Conservation (phyloP, 2,888 invertebrate genomes). For the Hemithea aestivaria region DNA sequence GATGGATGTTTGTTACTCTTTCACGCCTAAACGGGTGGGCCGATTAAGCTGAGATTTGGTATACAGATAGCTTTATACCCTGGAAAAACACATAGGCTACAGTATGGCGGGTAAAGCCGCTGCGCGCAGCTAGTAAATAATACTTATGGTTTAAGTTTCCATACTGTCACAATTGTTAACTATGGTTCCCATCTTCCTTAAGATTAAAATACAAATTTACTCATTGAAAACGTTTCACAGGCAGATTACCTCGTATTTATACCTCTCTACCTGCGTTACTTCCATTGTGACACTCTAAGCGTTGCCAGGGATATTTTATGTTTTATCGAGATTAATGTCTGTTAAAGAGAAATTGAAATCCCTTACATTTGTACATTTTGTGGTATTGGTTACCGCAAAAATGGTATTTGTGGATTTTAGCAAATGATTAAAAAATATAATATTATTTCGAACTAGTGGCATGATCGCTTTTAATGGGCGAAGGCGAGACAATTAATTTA, state of each 20-base stretch:
- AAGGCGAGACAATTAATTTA: too few species aligned
- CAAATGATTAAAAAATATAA: neutral
- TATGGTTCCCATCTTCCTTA: slow-evolving; percentile 20
- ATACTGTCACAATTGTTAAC: slow-evolving; percentile 6
- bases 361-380: slow-evolving; percentile 19
- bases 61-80: too few species aligned
- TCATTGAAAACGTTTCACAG: slow-evolving; percentile 63
- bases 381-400: slow-evolving; percentile 8
- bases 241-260: slow-evolving; percentile 55
- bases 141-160: neutral
- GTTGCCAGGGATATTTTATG: slow-evolving; percentile 26
- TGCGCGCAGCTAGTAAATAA: too few species aligned
- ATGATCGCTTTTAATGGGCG: too few species aligned
- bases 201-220: slow-evolving; percentile 68
- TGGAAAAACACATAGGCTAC: too few species aligned
- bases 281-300: slow-evolving; percentile 26
- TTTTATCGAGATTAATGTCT: slow-evolving; percentile 28
- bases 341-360: slow-evolving; percentile 25
- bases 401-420: slow-evolving; percentile 3
- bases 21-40: too few species aligned
- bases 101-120: too few species aligned
- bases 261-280: slow-evolving; percentile 33
- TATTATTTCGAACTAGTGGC: too few species aligned
- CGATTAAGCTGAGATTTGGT: too few species aligned
- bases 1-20: too few species aligned